Base-by-base conservation (phyloP, 2,113 vertebrate species). In the Cisticola juncidis region DNA sequence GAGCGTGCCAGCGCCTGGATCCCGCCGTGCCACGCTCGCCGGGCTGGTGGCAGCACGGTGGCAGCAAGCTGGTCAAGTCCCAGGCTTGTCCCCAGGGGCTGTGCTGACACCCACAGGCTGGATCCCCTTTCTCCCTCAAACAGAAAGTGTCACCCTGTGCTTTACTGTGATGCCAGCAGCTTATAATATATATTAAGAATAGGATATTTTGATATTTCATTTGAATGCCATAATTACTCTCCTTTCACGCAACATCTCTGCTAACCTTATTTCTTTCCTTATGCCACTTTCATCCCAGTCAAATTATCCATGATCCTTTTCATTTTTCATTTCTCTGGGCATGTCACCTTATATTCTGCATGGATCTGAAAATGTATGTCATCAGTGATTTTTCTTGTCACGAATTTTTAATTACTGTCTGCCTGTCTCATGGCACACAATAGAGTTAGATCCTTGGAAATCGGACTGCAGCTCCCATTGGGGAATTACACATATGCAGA, bases 401-500 rank as follows among this genome's bases (percentile, higher is more conserved):
- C 33, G 80, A 65, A 9, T 56, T 82, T 93, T 95, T 93, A 95
- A 96, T 97, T 95, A 74, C 77, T 73, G 40, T 64, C 94, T 91
- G n/a, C 69, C 48, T 78, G 38, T 87, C 50, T 85, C 54, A 65
- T 2, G 19, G 42, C 45, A 62, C 26, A 69, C 23, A 92, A 54
- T 40, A 82, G 36, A 79, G 76, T 12, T 35, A 62, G 70, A 53
- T 77, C 25, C 51, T 65, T 47, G 56, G 38, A 90, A 90, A 64
- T 2, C 9, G 0, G 3, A 42, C 51, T 57, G 65, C 45, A 79
- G 4, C n/a, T 91, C 65, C 65, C 84, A 44, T 15, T 57, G 90
- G 94, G 86, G 93, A 95, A 89, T 95, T 60, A 54, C 42, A 61
- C 54, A 50, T 47, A 69, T 25, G 58, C 61, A 87, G 81, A 18